Base-by-base conservation (phyloP, 2,113 vertebrate genomes). In the Crotalus tigris region DNA sequence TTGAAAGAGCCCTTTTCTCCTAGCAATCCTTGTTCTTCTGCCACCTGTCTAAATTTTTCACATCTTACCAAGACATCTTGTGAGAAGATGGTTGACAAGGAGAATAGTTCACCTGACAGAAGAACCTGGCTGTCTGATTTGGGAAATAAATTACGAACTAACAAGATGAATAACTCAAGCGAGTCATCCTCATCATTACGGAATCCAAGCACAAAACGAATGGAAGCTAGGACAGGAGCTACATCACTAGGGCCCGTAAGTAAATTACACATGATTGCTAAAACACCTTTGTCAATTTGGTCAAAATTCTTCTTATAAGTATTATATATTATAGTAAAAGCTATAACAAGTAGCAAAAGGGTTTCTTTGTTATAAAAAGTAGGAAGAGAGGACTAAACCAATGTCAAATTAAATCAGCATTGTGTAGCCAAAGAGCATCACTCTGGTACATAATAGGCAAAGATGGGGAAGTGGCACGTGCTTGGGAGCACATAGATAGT, bases 111-210 rank as follows among this genome's bases (percentile, higher is more conserved):
- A 44, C 98, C 98, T 17, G 96, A 96, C 87, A 96, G 95, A 13
- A 96, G 96, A 81, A 98, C 99, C 95, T 99, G 99, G 99, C 95
- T 99, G 90, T 98, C 98, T 58, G 98, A 95, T 92, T 97, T 99
- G 96, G 98, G 98, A 89, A 98, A 98, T 95, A 99, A 97, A 92
- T 89, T 96, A 10, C 97, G 95, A 93, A 97, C 97, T 97, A 97
- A 98, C 95, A 97, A 96, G 93, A 29, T 95, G 93, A 29, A 95
- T 92, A 94, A 85, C 64, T 95, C 91, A 49, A 94, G 64, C 19
- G 1, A 1, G 0, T 96, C 96, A 26, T 92, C 96, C 0, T 91
- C 94, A 5, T 53, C 95, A 3, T 95, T 96, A 39, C 97, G 95
- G 94, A 98, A 96, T 49, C 97, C 98, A 8, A 94, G 89, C 85